Base-by-base conservation (phyloP, 2,888 invertebrate species). In the Diarsia rubi region DNA sequence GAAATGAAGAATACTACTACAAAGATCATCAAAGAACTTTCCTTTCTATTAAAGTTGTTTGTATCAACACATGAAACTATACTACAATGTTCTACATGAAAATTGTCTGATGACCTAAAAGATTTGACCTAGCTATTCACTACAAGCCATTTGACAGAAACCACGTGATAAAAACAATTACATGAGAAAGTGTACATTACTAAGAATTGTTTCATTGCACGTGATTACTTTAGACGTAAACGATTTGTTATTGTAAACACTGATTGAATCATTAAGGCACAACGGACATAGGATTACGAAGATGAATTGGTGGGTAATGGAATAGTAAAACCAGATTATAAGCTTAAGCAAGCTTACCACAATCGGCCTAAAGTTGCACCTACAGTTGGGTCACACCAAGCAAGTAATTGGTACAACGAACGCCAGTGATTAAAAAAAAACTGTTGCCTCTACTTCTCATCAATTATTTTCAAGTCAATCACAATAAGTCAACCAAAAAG, bases 111-210 rank as follows among this genome's bases (percentile, higher is more conserved):
- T 8, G n/a, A 16, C 31, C 12, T n/a, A 24, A 57, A 71, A 60
- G 16, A 47, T 54, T 57, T 60, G 19, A 52, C 21, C 16, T 44
- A 37, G 37, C 9, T 64, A 62, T n/a, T 69, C 21, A 60, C 47
- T 57, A 68, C 69, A 45, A 60, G 62, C 45, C 69, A 73, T 65
- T 67, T 75, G 73, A 65, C 63, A 24, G 49, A 8, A 60, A 47
- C 47, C 75, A 84, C 75, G 84, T 86, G 75, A 67, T 37, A 24
- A n/a, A 24, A 27, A 63, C 73, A 78, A 75, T 81, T 76, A 78
- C 27, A 66, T 80, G 78, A 75, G 77, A 86, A 86, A 83, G 71
- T 68, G 64, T 73, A 12, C 60, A 64, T 47, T 44, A 52, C 42
- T 12, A 6, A 69, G 45, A 77, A 86, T 77, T 75, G 75, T 80